Evolutionary conservation across 2,888 invertebrate genomes (phyloP).

Genomic region (Diloba caeruleocephala): DNA sequence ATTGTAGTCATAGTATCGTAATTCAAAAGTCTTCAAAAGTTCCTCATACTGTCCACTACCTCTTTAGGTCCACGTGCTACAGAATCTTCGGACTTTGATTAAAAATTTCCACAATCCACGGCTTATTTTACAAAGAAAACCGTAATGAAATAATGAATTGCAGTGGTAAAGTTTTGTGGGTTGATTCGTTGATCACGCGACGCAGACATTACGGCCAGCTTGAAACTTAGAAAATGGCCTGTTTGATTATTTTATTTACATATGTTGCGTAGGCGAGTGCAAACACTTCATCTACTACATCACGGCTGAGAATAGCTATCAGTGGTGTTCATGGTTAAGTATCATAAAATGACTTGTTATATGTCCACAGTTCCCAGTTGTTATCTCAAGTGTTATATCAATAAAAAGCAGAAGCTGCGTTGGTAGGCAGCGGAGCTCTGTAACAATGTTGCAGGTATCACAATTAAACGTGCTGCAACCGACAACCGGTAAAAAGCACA

Average conservation of each 20-base stretch:
- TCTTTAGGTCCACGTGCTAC: background rate
- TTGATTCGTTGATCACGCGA: conserved; percentile 28
- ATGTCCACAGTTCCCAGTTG: too few relatives aligned
- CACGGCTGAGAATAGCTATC: too few relatives aligned
- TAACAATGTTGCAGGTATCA: conserved; percentile 42
- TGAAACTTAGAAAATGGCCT: conserved; percentile 22
- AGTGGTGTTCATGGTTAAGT: too few relatives aligned
- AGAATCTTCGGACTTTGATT: too few relatives aligned
- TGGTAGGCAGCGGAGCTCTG: conserved; percentile 15
- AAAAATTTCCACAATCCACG: conserved; percentile 4
- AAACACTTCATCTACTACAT: too few relatives aligned
- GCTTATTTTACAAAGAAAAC: conserved; percentile 15
- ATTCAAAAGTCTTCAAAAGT: too few relatives aligned
- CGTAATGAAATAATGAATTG: conserved; percentile 22
- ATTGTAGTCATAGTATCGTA: too few relatives aligned
- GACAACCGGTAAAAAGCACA: too few relatives aligned
- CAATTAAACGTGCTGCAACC: conserved; percentile 23
- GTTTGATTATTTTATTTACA: conserved; percentile 17
- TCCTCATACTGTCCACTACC: too few relatives aligned
- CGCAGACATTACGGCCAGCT: conserved; percentile 34
- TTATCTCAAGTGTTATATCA: too few relatives aligned
- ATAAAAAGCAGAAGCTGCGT: conserved; percentile 10
- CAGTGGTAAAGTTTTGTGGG: conserved; percentile 19
- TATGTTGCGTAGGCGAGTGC: background rate
- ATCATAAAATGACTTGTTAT: too few relatives aligned